These are phyloP conservation scores for Yasuhikotakia modesta DNA, from an alignment of 2,797 vertebrate genomes.

Conservation along the genomic window DNA sequence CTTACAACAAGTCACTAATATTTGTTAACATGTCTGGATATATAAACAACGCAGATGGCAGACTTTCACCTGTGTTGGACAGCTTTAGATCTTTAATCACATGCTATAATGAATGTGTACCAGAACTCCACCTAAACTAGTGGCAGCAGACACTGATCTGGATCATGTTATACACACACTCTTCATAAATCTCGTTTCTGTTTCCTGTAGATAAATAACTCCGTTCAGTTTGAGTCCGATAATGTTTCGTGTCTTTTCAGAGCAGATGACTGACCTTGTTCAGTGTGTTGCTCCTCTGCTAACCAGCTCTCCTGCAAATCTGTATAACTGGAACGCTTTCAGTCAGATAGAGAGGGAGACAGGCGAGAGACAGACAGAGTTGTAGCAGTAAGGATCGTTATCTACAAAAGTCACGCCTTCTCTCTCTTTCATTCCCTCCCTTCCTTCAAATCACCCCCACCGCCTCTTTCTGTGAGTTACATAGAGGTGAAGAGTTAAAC, in stretches of 20 bases:
- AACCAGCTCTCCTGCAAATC: constrained; percentile 59
- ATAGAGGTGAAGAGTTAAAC: constrained; percentile 81
- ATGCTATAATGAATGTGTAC: not conserved
- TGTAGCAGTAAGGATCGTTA: constrained; percentile 68
- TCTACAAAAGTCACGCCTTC: constrained; percentile 81
- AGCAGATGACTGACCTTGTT: constrained; percentile 51
- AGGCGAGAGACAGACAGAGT: constrained; percentile 55
- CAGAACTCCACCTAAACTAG: constrained; percentile 1
- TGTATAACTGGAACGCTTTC: constrained; percentile 67
- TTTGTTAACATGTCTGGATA: no score
- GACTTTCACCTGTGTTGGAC: no score
- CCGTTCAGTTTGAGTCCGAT: not conserved
- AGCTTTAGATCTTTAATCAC: no score
- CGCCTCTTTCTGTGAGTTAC: constrained; percentile 71
- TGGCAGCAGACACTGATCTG: no score
- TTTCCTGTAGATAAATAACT: not conserved
- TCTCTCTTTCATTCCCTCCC: constrained; percentile 58
- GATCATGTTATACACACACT: not conserved
- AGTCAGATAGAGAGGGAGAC: constrained; percentile 68
- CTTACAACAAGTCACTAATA: not conserved
- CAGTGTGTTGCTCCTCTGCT: constrained; percentile 56
- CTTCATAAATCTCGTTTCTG: not conserved
- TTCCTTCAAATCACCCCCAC: constrained; percentile 6
- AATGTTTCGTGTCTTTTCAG: constrained; percentile 22
- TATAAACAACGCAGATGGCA: no score